These are phyloP conservation scores for Thecophora atra DNA, from an alignment of 2,888 invertebrate species.

Conservation along the genomic window DNA sequence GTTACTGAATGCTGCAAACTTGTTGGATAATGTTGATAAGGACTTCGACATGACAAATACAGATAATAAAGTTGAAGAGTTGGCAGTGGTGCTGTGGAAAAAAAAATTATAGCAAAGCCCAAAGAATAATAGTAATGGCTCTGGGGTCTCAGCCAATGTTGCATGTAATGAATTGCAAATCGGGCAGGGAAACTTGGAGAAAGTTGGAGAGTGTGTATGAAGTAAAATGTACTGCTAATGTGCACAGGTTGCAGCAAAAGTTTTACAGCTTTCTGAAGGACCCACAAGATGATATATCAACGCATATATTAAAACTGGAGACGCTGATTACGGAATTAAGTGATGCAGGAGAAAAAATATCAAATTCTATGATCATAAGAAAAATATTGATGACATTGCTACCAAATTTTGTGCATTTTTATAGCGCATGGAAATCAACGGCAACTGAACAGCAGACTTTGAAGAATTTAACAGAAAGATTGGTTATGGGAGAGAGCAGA, in stretches of 20 bases:
- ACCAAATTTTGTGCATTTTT: constrained; percentile 37
- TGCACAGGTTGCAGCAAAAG: constrained; percentile 43
- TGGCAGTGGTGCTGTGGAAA: neutral
- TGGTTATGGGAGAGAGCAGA: constrained; percentile 39
- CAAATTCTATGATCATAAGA: constrained; percentile 40
- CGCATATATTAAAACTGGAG: constrained; percentile 42
- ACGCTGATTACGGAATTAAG: constrained; percentile 37
- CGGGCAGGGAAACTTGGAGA: constrained; percentile 37
- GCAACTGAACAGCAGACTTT: constrained; percentile 33
- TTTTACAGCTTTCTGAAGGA: constrained; percentile 44
- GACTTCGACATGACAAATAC: neutral
- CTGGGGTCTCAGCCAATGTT: constrained; percentile 34
- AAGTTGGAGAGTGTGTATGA: constrained; percentile 40
- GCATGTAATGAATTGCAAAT: constrained; percentile 38
- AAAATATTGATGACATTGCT: constrained; percentile 41
- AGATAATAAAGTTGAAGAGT: neutral
- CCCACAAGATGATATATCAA: constrained; percentile 42
- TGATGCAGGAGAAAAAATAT: constrained; percentile 41
- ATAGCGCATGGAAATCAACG: constrained; percentile 42
- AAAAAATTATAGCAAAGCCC: constrained; percentile 36
- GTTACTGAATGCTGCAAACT: constrained; percentile 37
- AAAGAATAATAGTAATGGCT: constrained; percentile 39
- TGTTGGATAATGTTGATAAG: constrained; percentile 28
- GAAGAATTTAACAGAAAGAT: constrained; percentile 35
- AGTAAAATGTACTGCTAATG: constrained; percentile 35